Conservation (phyloP, 2,888 invertebrate genomes). For the Ditula angustiorana region DNA sequence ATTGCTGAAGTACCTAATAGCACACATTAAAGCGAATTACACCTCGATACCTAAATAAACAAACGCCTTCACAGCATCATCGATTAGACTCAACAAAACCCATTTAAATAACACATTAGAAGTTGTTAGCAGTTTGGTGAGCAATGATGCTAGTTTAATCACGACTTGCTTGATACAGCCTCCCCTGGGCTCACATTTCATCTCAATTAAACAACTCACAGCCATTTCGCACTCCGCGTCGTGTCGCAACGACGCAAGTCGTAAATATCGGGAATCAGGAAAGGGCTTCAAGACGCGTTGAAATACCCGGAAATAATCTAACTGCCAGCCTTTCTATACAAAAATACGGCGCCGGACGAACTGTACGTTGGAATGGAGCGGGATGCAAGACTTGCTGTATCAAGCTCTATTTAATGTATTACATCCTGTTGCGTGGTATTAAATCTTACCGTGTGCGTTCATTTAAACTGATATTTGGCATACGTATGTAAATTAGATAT, state of each 20-base stretch:
- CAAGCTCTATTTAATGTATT: too few relatives aligned
- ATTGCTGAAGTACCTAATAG: too few relatives aligned
- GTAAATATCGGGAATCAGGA: background rate
- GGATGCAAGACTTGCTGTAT: too few relatives aligned
- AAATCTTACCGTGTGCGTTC: too few relatives aligned
- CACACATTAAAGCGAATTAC: too few relatives aligned
- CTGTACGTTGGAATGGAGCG: too few relatives aligned
- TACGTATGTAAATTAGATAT: too few relatives aligned
- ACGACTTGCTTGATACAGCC: slow-evolving; percentile 50
- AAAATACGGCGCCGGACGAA: too few relatives aligned
- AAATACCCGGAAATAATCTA: background rate
- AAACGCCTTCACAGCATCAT: slow-evolving; percentile 8
- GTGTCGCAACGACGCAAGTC: background rate
- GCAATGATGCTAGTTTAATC: slow-evolving; percentile 60
- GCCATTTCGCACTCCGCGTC: slow-evolving; percentile 42
- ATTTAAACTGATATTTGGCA: too few relatives aligned
- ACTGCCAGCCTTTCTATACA: background rate
- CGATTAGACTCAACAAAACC: slow-evolving; percentile 34
- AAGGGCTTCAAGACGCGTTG: background rate
- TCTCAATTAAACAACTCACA: slow-evolving; percentile 67
- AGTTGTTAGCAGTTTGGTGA: slow-evolving; percentile 47
- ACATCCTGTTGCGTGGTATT: too few relatives aligned
- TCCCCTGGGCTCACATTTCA: slow-evolving; percentile 63
- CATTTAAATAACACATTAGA: slow-evolving; percentile 41
- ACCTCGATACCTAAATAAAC: background rate